These are phyloP conservation scores for Pygmarrhopalites habei DNA, from an alignment of 1,140 invertebrate species.

Conservation along the genomic window DNA sequence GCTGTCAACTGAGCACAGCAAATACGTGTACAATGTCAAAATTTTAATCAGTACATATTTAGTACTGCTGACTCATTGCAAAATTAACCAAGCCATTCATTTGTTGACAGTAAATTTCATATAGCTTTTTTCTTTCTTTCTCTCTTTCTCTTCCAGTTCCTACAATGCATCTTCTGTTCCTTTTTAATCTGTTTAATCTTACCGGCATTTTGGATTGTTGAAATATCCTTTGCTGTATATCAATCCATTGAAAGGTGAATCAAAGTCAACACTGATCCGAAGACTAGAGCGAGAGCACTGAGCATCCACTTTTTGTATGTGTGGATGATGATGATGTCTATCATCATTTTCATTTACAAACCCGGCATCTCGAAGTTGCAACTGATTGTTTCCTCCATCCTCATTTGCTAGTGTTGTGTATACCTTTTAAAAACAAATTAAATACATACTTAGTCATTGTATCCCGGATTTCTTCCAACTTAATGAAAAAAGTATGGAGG, in stretches of 20 bases:
- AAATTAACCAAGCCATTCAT: too few species aligned
- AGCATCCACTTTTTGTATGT: constrained; percentile 54
- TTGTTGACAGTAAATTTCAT: too few species aligned
- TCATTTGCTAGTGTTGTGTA: not conserved
- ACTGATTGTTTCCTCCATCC: not conserved
- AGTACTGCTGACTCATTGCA: too few species aligned
- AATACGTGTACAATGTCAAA: too few species aligned
- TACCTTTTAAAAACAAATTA: not conserved
- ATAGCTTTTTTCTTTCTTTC: too few species aligned
- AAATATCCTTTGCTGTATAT: constrained; percentile 64
- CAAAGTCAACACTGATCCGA: constrained; percentile 57
- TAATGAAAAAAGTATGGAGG: too few species aligned
- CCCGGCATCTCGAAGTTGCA: not conserved
- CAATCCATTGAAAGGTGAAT: constrained; percentile 58
- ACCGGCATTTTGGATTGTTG: constrained; percentile 60
- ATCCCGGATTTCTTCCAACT: too few species aligned
- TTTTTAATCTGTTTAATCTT: too few species aligned
- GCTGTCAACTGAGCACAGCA: not conserved
- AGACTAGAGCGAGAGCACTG: constrained; percentile 53
- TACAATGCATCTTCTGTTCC: too few species aligned
- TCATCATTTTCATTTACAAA: not conserved
- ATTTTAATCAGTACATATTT: too few species aligned
- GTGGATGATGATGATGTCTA: constrained; percentile 42
- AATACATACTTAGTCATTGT: not conserved
- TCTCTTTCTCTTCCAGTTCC: too few species aligned